Evolutionary conservation across 2,797 vertebrate genomes (phyloP), one percentile per base, ranked within the genome.

Genomic region (Salmo trutta): DNA sequence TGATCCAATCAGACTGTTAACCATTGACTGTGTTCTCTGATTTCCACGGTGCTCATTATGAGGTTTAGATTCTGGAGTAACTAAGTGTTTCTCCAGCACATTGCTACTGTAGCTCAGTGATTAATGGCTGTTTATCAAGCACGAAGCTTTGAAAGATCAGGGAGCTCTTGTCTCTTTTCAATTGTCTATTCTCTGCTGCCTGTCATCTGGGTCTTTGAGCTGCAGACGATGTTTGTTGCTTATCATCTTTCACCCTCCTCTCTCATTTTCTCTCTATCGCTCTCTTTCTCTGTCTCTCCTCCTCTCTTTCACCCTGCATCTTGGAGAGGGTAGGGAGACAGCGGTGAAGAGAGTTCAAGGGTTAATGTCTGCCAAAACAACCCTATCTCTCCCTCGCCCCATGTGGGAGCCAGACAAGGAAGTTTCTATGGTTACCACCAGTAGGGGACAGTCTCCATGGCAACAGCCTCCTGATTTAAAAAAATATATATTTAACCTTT

Each of bases 351-450:
- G 77, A 71, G 88, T 90, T 92, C 86, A 92, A 88, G 64, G 83
- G 86, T 90, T 93, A 83, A 91, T 77, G 68, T 36, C 59, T 75
- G 66, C 12, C 69, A 75, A 83, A 84, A 86, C 75, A 47, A 47
- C 41, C 41, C 41, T 47, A 8, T 47, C 59, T 10, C 21, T 10
- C 24, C 51, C 47, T 71, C 21, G 14, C 70, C 51, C 12, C 21
- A n/a, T 47, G 41, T 47, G 41, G 41, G 41, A 47, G 41, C 79
- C 76, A 84, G 77, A 84, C 16, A 75, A 79, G 74, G 82, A 73
- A 19, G 88, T 94, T 91, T 82, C 91, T 86, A 92, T 94, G 90
- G 92, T 90, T 86, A 91, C 91, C 77, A 84, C 79, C 86, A 84
- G 87, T 86, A 86, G 80, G 82, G 80, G 81, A 80, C 77, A 75